Base-by-base conservation (phyloP, 1,140 invertebrate species). In the Formica exsecta region DNA sequence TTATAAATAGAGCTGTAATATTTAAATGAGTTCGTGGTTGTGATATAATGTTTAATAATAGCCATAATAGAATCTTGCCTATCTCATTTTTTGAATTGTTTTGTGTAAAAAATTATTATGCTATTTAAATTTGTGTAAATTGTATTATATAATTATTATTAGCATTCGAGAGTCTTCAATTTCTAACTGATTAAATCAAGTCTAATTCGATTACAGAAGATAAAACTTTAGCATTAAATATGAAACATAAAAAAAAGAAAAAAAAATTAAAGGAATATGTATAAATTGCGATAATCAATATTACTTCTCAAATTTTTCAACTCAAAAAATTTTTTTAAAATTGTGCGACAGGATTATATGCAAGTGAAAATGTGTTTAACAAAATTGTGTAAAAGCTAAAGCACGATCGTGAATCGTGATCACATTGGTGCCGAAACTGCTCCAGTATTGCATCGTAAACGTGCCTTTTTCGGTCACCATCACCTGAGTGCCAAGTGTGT, bases 81-180 rank as follows among this genome's bases (percentile, higher is more conserved):
- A n/a, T 59, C n/a, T 22, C 1, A 22, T 22, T 22, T 22, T 59
- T 59, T 29, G 7, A 59, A 59, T n/a, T 22, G 54, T 22, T 59
- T 54, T n/a, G 3, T 51, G 48, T 36, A 54, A 22, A 71, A 74
- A 74, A 74, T 57, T 36, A 57, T 70, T 54, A 54, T 51, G 29
- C 32, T 32, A 71, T 5, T 70, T 32, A 54, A 71, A 71, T 9
- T 29, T 29, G 0, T 29, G 29, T 1, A 51, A 6, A 19, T 51
- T 32, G 19, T 54, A 36, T 32, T 44, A 19, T 19, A 57, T 73
- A 73, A 73, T 73, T 32, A 1, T 32, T 51, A 29, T 29, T 29
- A 29, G 25, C 25, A 29, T 29, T 29, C 0, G 25, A 29, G 25
- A 29, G 25, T 51, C 29, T 71, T 44, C 25, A 54, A 54, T 38